Evolutionary conservation across 2,888 invertebrate species (phyloP).

Genomic region (Heliothis peltigera): DNA sequence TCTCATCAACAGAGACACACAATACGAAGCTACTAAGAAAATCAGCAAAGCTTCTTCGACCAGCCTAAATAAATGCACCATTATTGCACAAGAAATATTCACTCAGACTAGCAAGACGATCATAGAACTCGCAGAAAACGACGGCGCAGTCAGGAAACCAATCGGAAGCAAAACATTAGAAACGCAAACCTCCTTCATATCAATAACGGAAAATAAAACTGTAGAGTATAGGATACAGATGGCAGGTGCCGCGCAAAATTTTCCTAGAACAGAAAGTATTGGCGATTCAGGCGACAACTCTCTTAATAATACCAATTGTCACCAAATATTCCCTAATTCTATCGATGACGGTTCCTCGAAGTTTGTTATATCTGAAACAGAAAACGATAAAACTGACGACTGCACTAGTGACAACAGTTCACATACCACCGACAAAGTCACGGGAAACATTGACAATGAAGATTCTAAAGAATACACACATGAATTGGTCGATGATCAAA

Average conservation of each 20-base stretch:
- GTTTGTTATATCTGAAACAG: conserved; percentile 66
- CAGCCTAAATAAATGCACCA: conserved; percentile 64
- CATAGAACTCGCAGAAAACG: conserved; percentile 83
- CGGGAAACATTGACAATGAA: conserved; percentile 61
- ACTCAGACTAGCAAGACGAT: conserved; percentile 91
- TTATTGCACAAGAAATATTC: conserved; percentile 78
- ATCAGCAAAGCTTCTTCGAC: conserved; percentile 59
- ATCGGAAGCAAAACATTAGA: conserved; percentile 70
- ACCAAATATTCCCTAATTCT: conserved; percentile 49
- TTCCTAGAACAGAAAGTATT: conserved; percentile 13
- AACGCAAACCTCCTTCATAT: conserved; percentile 83
- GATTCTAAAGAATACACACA: conserved; percentile 65
- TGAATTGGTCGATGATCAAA: conserved; percentile 55
- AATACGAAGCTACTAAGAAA: conserved; percentile 52
- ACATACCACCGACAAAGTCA: conserved; percentile 49
- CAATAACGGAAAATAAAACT: conserved; percentile 78
- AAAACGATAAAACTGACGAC: conserved; percentile 62
- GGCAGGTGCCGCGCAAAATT: conserved; percentile 36
- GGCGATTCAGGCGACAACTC: conserved; percentile 9
- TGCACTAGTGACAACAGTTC: conserved; percentile 62
- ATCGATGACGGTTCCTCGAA: conserved; percentile 75
- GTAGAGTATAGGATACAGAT: conserved; percentile 75
- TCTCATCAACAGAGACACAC: conserved; percentile 54
- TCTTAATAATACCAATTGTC: conserved; percentile 15
- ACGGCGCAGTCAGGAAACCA: conserved; percentile 58